Evolutionary conservation across 2,797 vertebrate species (phyloP), one percentile per base, ranked within the genome.

Genomic region (Lindbergichthys nudifrons): DNA sequence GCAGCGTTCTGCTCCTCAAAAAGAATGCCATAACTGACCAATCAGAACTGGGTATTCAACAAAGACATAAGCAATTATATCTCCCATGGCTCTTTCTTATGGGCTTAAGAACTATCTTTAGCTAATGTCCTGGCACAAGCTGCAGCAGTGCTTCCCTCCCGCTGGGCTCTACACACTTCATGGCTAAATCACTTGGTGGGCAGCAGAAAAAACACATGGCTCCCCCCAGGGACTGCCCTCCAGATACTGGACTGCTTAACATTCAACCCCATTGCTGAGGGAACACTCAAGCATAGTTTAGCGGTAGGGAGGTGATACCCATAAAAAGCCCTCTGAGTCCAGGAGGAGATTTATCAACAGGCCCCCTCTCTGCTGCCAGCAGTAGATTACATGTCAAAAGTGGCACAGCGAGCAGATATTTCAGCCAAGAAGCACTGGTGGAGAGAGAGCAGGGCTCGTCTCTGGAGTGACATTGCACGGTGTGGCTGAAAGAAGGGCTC

Each of bases 381-480:
- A 81, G 75, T 91, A 91, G 90, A 93, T 93, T 91, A 93, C 88
- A 89, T 90, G 91, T 93, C 89, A 92, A 89, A 91, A 87, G 88
- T 82, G 78, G 85, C 85, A 74, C 76, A 52, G 84, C 9, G 74
- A 91, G 87, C 88, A 89, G 79, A 92, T 93, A 92, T 93, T 90
- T 92, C 85, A 91, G 87, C 77, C 85, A 91, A 85, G 90, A 87
- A 91, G 84, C 59, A 77, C 10, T 41, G 70, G 73, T 0, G 63
- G 60, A 53, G 59, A 70, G 76, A 70, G 64, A 64, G 76, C 53
- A 1, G 63, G 59, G 65, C 72, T 79, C 36, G 42, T 83, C 86
- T 82, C n/a, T 0, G 30, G 81, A 83, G 82, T 46, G 82, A 90
- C 90, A 90, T 84, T 84, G 87, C 74, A 64, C 1, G 39, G 82